Base-by-base conservation (phyloP, 2,888 invertebrate genomes). In the Scelioninae gen. 2 region DNA sequence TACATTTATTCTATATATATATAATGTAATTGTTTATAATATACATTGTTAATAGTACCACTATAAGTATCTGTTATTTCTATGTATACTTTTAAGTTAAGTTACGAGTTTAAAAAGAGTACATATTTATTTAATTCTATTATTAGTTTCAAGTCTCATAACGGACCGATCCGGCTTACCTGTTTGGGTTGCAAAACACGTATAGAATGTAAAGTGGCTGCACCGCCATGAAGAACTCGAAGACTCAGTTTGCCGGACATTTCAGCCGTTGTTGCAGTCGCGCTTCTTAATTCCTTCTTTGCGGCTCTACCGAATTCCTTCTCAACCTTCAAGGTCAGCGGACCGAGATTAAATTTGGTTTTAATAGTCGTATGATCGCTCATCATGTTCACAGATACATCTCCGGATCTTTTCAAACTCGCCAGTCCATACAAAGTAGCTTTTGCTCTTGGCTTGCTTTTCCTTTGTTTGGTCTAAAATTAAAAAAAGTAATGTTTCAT, bases 111-210 rank as follows among this genome's bases (percentile, higher is more conserved):
- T 31, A 13, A 33, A 35, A 37, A 11, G 33, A 22, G 43, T 52
- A 18, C 3, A 4, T n/a, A 11, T 22, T 10, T 37, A 58, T 53
- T 61, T 22, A 60, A 60, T 68, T 60, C 58, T 31, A 22, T 18
- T 25, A 45, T 35, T 60, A 45, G 25, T 33, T 48, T 57, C 35
- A 18, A 63, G 43, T 18, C 10, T 65, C 48, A 61, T 72, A 67
- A 73, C 67, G 60, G 61, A 64, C n/a, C 41, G 3, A 37, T n/a
- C 4, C 46, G 13, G 35, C 58, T 82, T 87, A 94, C 94, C 90
- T 95, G 94, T 88, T 94, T 95, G 5, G 95, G 95, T 83, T 95
- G 95, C 72, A 94, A 89, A 57, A 95, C 95, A 83, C 92, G 92
- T 79, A 95, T 95, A 33, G 94, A 92, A 85, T 94, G 94, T 65